A percentile compares a stretch with the other conserved stretches of the same genome.
These are phyloP conservation scores for Aricia artaxerxes DNA, from an alignment of 2,888 invertebrate species.

Conservation along the genomic window DNA sequence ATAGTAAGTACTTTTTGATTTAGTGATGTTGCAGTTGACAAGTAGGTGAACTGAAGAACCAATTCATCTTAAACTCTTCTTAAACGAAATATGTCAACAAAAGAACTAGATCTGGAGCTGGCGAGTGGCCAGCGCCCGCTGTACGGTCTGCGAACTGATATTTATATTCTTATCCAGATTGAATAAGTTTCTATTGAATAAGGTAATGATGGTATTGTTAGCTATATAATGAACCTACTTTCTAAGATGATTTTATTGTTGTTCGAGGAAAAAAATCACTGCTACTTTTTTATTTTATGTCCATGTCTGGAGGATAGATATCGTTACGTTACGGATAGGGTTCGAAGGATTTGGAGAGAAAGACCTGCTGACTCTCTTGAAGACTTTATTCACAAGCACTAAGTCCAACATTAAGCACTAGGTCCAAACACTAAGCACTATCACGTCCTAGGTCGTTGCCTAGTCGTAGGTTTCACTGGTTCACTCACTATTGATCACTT, in stretches of 20 bases:
- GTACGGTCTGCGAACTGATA: neutral
- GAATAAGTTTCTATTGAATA: slow-evolving; percentile 9
- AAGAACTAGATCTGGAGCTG: slow-evolving; percentile 14
- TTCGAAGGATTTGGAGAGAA: no score
- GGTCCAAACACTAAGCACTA: no score
- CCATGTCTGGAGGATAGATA: no score
- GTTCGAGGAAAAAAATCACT: no score
- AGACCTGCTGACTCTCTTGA: no score
- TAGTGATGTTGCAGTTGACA: neutral
- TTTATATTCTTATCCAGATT: slow-evolving; percentile 19
- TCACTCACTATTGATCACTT: no score
- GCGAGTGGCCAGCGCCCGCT: slow-evolving; percentile 6
- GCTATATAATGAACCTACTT: neutral
- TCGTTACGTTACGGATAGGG: no score
- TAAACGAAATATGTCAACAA: slow-evolving; percentile 22
- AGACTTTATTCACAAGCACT: no score
- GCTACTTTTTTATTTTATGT: no score
- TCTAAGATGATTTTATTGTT: neutral
- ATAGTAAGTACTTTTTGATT: neutral
- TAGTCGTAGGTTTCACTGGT: no score
- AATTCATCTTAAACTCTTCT: slow-evolving; percentile 17
- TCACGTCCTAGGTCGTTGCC: no score
- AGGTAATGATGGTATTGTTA: neutral
- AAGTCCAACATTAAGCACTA: no score
- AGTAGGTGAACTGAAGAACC: slow-evolving; percentile 11